A percentile compares a stretch with the other conserved stretches of the same genome.
phyloP scores from a whole-genome alignment of 92 coral and sea anemone genomes.

The Palythoa grandiflora region DNA sequence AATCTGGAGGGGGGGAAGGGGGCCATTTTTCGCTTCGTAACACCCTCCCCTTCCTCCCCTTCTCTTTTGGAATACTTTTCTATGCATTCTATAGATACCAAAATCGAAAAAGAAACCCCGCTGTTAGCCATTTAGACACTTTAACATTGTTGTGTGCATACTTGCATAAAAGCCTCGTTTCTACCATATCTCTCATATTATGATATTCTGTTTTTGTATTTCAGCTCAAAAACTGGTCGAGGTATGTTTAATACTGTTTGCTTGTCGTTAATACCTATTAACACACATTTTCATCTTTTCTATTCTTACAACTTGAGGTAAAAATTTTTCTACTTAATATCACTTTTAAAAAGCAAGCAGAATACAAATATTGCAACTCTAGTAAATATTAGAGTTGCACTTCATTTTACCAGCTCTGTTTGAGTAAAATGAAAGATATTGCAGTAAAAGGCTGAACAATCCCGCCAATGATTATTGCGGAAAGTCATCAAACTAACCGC shows the following conservation, averaged over 20 bases:
- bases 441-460: not conserved
- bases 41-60: too few relatives aligned
- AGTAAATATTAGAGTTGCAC: not conserved
- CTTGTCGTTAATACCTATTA: not conserved
- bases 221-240: constrained; percentile 26
- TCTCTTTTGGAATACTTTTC: too few relatives aligned
- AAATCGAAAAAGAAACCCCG: too few relatives aligned
- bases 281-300: not conserved
- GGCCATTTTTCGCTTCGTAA: too few relatives aligned
- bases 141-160: not conserved
- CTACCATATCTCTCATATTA: not conserved
- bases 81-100: too few relatives aligned
- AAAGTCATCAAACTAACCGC: too few relatives aligned
- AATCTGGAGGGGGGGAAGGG: too few relatives aligned
- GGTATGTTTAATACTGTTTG: not conserved
- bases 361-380: not conserved
- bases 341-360: not conserved
- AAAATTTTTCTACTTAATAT: not conserved
- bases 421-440: not conserved
- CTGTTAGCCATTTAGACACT: too few relatives aligned
- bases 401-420: not conserved
- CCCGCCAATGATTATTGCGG: not conserved
- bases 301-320: not conserved
- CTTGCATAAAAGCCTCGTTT: too few relatives aligned
- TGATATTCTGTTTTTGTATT: not conserved